phyloP scores from a whole-genome alignment of 2,797 vertebrate genomes.

The Philypnodon macrostomus region DNA sequence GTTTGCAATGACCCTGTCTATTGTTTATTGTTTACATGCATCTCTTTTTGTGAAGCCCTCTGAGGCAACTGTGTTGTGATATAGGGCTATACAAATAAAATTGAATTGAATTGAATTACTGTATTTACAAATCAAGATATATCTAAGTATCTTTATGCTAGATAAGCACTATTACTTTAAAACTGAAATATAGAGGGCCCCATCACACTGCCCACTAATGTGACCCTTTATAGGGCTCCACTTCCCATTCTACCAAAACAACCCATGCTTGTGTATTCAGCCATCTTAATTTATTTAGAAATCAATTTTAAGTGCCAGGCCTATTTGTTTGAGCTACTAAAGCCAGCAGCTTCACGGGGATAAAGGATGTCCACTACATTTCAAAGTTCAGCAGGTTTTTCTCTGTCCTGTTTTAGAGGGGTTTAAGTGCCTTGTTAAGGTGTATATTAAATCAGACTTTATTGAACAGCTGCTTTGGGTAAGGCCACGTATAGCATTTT shows the following conservation, averaged over 20 bases:
- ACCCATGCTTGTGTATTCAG: conserved; percentile 21
- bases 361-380: conserved; percentile 71
- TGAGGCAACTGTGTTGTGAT: too few relatives aligned
- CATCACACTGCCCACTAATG: background rate
- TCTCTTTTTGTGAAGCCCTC: too few relatives aligned
- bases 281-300: conserved; percentile 61
- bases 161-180: too few relatives aligned
- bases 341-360: conserved; percentile 44
- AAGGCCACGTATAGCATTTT: conserved; percentile 57
- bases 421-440: conserved; percentile 76
- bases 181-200: too few relatives aligned
- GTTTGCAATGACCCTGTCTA: too few relatives aligned
- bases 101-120: too few relatives aligned
- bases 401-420: conserved; percentile 64
- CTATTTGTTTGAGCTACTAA: conserved; percentile 66
- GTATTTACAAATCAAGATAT: too few relatives aligned
- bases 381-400: conserved; percentile 70
- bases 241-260: conserved; percentile 16
- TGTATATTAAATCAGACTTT: conserved; percentile 64
- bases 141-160: too few relatives aligned
- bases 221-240: conserved; percentile 2
- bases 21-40: too few relatives aligned
- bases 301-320: conserved; percentile 56
- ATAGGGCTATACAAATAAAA: too few relatives aligned
- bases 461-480: conserved; percentile 49